Conservation (phyloP, 2,113 vertebrate species). For the Oncorhynchus clarkii region DNA sequence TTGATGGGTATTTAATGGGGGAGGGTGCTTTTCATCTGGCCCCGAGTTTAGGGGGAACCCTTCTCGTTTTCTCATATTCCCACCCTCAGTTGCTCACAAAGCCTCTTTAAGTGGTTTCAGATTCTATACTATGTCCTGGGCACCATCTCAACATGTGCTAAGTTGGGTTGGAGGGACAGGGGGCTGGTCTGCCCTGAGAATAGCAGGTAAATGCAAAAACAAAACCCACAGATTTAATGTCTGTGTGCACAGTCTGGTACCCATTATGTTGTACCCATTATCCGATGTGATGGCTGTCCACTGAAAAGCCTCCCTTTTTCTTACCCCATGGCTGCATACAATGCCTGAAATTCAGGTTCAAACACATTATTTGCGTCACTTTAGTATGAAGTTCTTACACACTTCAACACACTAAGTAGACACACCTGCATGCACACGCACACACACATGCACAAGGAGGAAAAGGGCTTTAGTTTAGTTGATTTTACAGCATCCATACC, state of each 20-base stretch:
- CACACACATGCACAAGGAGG: background rate
- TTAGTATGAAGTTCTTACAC: conserved; percentile 6
- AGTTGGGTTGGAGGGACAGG: conserved; percentile 30
- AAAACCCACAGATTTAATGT: background rate
- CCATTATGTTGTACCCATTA: conserved; percentile 20
- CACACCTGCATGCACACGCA: background rate
- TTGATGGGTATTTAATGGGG: conserved; percentile 52
- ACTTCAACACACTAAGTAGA: background rate
- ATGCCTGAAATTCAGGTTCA: conserved; percentile 19
- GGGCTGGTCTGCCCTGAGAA: background rate
- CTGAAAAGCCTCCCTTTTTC: background rate
- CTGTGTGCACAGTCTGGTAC: background rate
- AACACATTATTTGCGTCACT: conserved; percentile 16
- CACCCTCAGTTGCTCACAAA: conserved; percentile 25
- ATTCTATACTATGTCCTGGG: conserved; percentile 34
- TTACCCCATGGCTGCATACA: conserved; percentile 6
- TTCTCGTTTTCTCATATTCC: conserved; percentile 13
- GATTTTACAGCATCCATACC: too few species aligned
- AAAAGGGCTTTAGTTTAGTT: too few species aligned
- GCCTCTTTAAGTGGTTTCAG: conserved; percentile 54
- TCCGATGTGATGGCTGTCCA: conserved; percentile 4
- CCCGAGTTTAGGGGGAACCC: conserved; percentile 22
- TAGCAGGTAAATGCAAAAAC: conserved; percentile 15
- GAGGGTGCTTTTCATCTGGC: conserved; percentile 36
- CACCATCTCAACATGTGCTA: conserved; percentile 26